These are phyloP conservation scores for Drosophila jambulina DNA, from an alignment of 1,140 invertebrate species.

Conservation along the genomic window DNA sequence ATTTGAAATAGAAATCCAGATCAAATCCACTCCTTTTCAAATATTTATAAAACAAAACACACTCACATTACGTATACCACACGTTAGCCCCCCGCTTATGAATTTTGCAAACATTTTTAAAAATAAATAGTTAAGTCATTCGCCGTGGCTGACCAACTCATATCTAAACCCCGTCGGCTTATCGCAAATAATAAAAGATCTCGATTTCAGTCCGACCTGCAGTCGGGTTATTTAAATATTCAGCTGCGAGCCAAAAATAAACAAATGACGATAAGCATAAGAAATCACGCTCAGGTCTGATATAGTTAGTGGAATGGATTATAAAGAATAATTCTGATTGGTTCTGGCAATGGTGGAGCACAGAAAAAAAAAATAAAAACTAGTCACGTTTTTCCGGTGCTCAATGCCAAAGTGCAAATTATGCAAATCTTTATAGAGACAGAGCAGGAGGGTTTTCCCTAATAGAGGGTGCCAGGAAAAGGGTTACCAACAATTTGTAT, in stretches of 20 bases:
- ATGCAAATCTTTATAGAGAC: constrained; percentile 50
- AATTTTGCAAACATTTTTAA: constrained; percentile 35
- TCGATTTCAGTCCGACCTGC: constrained; percentile 36
- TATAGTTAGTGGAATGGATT: constrained; percentile 39
- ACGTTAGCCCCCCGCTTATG: constrained; percentile 9
- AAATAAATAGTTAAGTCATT: constrained; percentile 57
- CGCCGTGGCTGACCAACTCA: constrained; percentile 3
- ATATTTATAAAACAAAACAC: neutral
- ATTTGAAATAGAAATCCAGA: too few species aligned
- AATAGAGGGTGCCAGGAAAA: constrained; percentile 14
- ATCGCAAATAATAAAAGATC: constrained; percentile 43
- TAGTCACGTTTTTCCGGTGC: constrained; percentile 68
- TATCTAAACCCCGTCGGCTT: constrained; percentile 45
- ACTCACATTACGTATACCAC: constrained; percentile 32
- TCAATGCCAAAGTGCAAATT: constrained; percentile 57
- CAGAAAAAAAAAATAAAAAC: constrained; percentile 27
- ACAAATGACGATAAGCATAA: constrained; percentile 51
- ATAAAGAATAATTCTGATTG: constrained; percentile 33
- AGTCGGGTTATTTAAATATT: constrained; percentile 53
- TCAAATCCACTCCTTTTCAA: neutral
- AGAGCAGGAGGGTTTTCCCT: neutral
- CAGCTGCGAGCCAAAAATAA: constrained; percentile 44
- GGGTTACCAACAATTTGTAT: neutral
- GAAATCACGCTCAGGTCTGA: constrained; percentile 44
- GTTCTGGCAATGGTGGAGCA: constrained; percentile 12